Percentiles rank a stretch among this genome's conserved stretches.
These are phyloP conservation scores for Clunio marinus DNA, from an alignment of 2,888 invertebrate genomes.

Conservation along the genomic window DNA sequence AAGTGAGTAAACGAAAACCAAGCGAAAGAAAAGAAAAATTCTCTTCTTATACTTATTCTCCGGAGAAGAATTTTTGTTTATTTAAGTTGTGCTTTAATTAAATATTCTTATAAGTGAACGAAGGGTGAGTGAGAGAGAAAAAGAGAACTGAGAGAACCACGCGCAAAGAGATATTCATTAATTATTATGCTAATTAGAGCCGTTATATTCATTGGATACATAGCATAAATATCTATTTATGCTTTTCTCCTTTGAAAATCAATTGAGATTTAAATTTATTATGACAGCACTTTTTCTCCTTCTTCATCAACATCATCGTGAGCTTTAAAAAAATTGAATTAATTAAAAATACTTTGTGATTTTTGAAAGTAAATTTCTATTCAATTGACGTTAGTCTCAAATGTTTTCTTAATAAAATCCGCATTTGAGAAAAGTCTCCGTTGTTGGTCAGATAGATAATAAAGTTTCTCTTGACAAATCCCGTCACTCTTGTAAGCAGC, in stretches of 20 bases:
- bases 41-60: conserved; percentile 8
- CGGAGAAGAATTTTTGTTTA: too few species aligned
- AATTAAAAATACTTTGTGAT: neutral
- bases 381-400: neutral
- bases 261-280: conserved; percentile 16
- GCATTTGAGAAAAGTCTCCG: neutral
- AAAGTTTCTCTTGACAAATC: neutral
- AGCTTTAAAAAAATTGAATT: neutral
- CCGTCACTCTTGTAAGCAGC: too few species aligned
- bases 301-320: neutral
- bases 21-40: neutral
- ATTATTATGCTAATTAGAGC: neutral
- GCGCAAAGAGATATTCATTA: conserved; percentile 31
- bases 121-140: too few species aligned
- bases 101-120: neutral
- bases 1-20: conserved; percentile 47
- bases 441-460: neutral
- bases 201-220: neutral
- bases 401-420: too few species aligned
- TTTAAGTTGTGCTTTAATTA: conserved; percentile 1
- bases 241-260: neutral
- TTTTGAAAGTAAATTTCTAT: conserved; percentile 16
- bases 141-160: conserved; percentile 13
- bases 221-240: too few species aligned
- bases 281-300: conserved; percentile 9